Evolutionary conservation across 1,140 invertebrate genomes (phyloP), one percentile per base, ranked within the genome.

Genomic region (Calycopis cecrops): DNA sequence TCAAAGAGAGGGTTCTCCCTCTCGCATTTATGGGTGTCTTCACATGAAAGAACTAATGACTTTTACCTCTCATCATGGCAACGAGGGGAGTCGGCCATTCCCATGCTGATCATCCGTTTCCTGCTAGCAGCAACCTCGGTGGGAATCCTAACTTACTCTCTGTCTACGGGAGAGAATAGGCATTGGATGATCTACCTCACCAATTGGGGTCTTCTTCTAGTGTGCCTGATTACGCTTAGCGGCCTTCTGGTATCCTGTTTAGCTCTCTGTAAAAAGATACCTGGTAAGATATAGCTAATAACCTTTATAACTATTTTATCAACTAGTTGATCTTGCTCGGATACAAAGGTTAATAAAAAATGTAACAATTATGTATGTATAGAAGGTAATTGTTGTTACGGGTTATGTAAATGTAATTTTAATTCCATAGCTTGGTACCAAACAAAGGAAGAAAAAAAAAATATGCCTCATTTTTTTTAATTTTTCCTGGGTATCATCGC

Each of bases 151-250:
- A 86, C 89, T n/a, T 92, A 55, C 87, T 89, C 58, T 72, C 84
- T 73, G 34, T 76, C 68, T 59, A 8, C 58, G 59, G 55, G 62
- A 9, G 35, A 55, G 52, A 59, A 59, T 28, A 69, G 57, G 14
- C 89, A 89, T 60, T 94, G 92, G 92, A 76, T 90, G 4, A 91
- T 93, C 35, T 94, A 91, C 70, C 85, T 94, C n/a, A 94, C 92
- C 9, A 91, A 93, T 66, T 93, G 92, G 92, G 92, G 92, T 9
- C 79, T 92, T 17, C 57, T 88, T 0, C 58, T 91, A 0, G 88
- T 91, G 9, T 69, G 86, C 0, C 21, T 73, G 0, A 69, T 73
- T 66, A 69, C 65, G 9, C 50, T 81, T 4, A 73, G 69, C 33
- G 89, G 83, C 0, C 66, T 87, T 1, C 63, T 69, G 3, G 83